Base-by-base conservation (phyloP, 1,140 invertebrate genomes). In the Pollicipes pollicipes region DNA sequence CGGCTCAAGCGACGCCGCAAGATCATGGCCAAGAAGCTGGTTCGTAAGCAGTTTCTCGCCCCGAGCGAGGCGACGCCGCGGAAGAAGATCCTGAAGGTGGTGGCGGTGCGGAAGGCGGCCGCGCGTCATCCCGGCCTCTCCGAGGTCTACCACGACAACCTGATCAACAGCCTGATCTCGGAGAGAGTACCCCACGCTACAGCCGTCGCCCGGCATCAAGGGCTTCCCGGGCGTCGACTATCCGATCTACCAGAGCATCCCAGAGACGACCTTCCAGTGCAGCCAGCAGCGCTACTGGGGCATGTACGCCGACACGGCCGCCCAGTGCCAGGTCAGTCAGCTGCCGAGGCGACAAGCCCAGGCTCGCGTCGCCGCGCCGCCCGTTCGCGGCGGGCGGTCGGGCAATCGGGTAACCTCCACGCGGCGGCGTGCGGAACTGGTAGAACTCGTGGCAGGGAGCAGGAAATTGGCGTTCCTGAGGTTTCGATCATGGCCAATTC, bases 151-250 rank as follows among this genome's bases (percentile, higher is more conserved):
- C 45, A 58, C 13, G 45, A 58, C 45, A 58, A 58, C 45, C 45
- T 58, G 45, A 21, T 58, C 6, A 58, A 58, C 45, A 58, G 45
- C 21, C 45, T 58, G 6, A 58, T 58, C 45, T 58, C 45, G 8
- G 45, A 58, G 45, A n/a, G 45, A 58, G 45, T 58, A 58, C 45
- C 64, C 64, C 6, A 28, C 64, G 28, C 64, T 66, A n/a, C n/a
- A 29, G 27, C 27, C 64, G 27, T 1, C 8, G 64, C 64, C 64
- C 6, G 73, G 73, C 37, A 74, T 79, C 70, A 79, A 78, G 13
- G 82, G 82, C n/a, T 76, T 75, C 29, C 78, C 82, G 26, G 82
- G 81, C 31, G 70, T 75, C 16, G 82, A 83, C 73, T 83, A 81
- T 72, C 82, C 82, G 27, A 78, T 77, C 69, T 81, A 73, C 70